Conservation (phyloP, 2,888 invertebrate species). For the Acanthacorydalis orientalis region DNA sequence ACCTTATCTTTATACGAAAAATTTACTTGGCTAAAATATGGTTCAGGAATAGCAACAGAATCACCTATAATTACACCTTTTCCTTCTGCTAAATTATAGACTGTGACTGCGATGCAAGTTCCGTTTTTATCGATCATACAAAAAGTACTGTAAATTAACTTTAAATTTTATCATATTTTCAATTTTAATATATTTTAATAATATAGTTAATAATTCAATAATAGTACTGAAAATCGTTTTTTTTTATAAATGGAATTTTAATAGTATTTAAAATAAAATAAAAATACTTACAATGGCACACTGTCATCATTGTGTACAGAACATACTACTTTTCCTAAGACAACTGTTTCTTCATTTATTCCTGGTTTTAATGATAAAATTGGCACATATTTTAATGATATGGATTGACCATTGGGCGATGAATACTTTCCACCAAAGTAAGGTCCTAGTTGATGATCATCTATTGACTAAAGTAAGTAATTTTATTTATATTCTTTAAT, state of each 20-base stretch:
- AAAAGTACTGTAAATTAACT: slow-evolving; percentile 49
- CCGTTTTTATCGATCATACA: slow-evolving; percentile 59
- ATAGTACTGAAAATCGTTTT: not conserved
- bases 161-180: not conserved
- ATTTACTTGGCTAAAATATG: slow-evolving; percentile 40
- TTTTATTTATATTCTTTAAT: not conserved
- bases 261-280: slow-evolving; percentile 6
- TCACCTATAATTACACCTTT: slow-evolving; percentile 75
- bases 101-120: slow-evolving; percentile 55
- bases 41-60: slow-evolving; percentile 66
- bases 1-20: slow-evolving; percentile 38
- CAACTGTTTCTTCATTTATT: slow-evolving; percentile 45
- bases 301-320: slow-evolving; percentile 57
- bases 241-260: not conserved
- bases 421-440: slow-evolving; percentile 42
- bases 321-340: slow-evolving; percentile 66
- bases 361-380: slow-evolving; percentile 42
- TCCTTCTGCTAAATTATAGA: slow-evolving; percentile 71
- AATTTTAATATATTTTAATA: not conserved
- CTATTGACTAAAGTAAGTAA: slow-evolving; percentile 34
- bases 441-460: slow-evolving; percentile 50
- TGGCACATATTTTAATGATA: slow-evolving; percentile 29
- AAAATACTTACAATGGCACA: slow-evolving; percentile 56
- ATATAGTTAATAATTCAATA: not conserved
- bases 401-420: slow-evolving; percentile 28